phyloP scores from a whole-genome alignment of 2,797 vertebrate genomes.

The Gobio occitaniae region DNA sequence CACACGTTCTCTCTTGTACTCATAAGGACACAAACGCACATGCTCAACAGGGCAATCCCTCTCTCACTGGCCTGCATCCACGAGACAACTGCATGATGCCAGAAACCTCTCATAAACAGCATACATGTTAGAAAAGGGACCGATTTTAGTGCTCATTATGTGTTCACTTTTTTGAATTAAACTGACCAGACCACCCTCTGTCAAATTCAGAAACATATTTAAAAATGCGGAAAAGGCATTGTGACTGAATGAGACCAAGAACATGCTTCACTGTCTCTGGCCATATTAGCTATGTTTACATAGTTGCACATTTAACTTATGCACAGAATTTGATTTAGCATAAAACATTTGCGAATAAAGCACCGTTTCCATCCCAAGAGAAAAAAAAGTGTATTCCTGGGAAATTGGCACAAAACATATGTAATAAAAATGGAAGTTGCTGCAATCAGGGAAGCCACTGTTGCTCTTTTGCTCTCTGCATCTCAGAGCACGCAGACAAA shows the following conservation, averaged over 20 bases:
- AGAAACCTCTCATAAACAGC: constrained; percentile 16
- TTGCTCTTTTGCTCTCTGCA: background rate
- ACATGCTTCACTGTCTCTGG: background rate
- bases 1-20: background rate
- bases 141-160: background rate
- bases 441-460: background rate
- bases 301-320: too few relatives aligned
- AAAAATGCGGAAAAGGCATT: background rate
- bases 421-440: background rate
- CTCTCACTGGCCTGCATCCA: constrained; percentile 10
- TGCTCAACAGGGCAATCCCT: constrained; percentile 7
- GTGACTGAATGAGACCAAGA: background rate
- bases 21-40: background rate
- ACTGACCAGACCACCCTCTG: background rate
- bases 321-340: background rate
- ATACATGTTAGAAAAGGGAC: background rate
- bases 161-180: background rate
- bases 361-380: background rate
- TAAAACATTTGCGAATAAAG: background rate
- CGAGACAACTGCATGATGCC: background rate
- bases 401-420: background rate
- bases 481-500: background rate
- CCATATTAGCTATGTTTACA: background rate
- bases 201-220: background rate
- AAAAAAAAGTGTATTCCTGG: background rate